Evolutionary conservation across 2,797 vertebrate genomes (phyloP).

Genomic region (Nannoperca australis): DNA sequence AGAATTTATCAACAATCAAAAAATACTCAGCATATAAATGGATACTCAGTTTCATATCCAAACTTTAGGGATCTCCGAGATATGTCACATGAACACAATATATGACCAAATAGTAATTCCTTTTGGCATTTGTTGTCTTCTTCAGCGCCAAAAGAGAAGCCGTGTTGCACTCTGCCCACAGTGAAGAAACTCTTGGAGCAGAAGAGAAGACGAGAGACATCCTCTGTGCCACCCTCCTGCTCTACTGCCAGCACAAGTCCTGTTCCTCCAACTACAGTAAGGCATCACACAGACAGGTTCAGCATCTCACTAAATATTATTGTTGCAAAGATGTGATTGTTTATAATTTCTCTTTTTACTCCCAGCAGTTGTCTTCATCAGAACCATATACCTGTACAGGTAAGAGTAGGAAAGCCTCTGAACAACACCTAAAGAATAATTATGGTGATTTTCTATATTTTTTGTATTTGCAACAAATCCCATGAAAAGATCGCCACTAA

Average conservation of each 20-base stretch:
- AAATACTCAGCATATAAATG: background rate
- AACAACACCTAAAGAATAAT: background rate
- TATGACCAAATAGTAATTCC: background rate
- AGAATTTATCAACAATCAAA: background rate
- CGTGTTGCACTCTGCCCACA: slow-evolving; percentile 89
- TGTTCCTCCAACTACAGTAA: slow-evolving; percentile 78
- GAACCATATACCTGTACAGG: slow-evolving; percentile 75
- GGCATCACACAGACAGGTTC: slow-evolving; percentile 28
- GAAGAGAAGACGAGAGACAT: slow-evolving; percentile 89
- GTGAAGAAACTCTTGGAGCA: slow-evolving; percentile 94
- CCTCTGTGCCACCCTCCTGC: slow-evolving; percentile 70
- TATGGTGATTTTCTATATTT: background rate
- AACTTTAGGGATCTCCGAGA: background rate
- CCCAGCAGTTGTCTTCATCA: slow-evolving; percentile 68
- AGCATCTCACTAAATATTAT: background rate
- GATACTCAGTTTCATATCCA: background rate
- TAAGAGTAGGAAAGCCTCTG: slow-evolving; percentile 52
- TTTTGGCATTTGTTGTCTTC: background rate
- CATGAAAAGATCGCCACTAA: background rate
- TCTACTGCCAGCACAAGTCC: slow-evolving; percentile 70
- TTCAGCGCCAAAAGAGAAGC: slow-evolving; percentile 88
- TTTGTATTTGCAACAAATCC: background rate
- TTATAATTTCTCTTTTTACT: slow-evolving; percentile 1
- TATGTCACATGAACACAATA: background rate
- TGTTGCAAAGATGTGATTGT: background rate